Evolutionary conservation across 1,140 invertebrate species (phyloP).

Genomic region (Dendroctonus ponderosae): DNA sequence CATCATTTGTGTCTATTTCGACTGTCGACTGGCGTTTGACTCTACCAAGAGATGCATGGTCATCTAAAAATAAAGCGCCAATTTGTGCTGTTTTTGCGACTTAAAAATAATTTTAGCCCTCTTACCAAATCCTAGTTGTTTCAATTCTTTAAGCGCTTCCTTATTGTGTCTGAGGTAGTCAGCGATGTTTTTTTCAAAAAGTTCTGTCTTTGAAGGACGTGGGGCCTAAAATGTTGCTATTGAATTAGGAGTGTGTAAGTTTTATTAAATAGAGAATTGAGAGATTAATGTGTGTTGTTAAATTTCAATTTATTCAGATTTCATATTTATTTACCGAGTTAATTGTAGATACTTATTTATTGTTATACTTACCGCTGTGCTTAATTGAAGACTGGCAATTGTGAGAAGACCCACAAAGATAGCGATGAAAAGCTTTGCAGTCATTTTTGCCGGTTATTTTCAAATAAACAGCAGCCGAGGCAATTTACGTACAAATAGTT

Average conservation of each 20-base stretch:
- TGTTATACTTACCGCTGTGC: constrained; percentile 7
- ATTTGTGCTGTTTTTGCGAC: too few species aligned
- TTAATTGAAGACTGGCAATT: neutral
- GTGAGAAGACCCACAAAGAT: neutral
- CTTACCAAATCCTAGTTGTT: constrained; percentile 31
- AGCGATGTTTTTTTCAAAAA: constrained; percentile 39
- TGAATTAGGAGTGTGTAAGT: too few species aligned
- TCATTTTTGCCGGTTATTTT: constrained; percentile 9
- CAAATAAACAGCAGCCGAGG: too few species aligned
- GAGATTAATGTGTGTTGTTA: too few species aligned
- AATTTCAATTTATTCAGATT: too few species aligned
- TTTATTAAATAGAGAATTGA: too few species aligned
- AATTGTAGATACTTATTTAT: neutral
- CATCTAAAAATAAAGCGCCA: too few species aligned
- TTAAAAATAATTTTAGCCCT: too few species aligned
- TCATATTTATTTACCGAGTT: neutral
- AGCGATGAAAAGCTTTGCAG: neutral
- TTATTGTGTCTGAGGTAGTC: constrained; percentile 45
- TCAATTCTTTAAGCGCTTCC: constrained; percentile 37
- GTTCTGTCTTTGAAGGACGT: constrained; percentile 28
- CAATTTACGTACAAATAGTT: too few species aligned
- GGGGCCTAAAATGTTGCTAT: constrained; percentile 35
- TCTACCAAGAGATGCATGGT: constrained; percentile 17
- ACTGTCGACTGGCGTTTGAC: constrained; percentile 39
- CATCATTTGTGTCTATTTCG: constrained; percentile 33